Percentiles rank a stretch among this genome's conserved stretches.
phyloP scores from a whole-genome alignment of 2,888 invertebrate genomes.

The Volucella zonaria region DNA sequence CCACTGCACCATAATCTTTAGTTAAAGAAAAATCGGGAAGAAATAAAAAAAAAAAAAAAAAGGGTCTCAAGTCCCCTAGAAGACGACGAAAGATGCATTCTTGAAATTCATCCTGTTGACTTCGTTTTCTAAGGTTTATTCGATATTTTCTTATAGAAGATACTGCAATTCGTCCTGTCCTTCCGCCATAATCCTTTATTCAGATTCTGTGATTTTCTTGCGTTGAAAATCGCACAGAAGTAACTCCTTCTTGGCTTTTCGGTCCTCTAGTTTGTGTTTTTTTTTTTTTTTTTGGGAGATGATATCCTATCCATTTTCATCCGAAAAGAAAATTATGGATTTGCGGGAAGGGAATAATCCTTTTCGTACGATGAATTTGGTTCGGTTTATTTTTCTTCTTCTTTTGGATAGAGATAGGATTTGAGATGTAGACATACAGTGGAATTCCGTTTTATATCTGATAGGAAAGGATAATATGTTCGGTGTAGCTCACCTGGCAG shows the following conservation, averaged over 20 bases:
- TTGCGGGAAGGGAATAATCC: conserved; percentile 61
- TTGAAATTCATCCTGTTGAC: conserved; percentile 64
- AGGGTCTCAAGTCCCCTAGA: too few species aligned
- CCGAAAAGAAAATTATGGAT: conserved; percentile 70
- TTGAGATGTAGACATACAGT: conserved; percentile 17
- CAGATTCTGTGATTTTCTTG: conserved; percentile 63
- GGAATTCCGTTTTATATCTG: conserved; percentile 40
- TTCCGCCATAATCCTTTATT: conserved; percentile 66
- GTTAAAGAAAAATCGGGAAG: background rate
- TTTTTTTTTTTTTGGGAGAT: conserved; percentile 10
- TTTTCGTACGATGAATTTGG: conserved; percentile 54
- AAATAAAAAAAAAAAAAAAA: conserved; percentile 1
- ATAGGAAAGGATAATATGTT: conserved; percentile 22
- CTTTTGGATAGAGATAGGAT: conserved; percentile 28
- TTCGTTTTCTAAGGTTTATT: conserved; percentile 65
- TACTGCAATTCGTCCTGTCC: conserved; percentile 53
- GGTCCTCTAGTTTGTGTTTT: conserved; percentile 2
- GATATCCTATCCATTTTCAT: conserved; percentile 62
- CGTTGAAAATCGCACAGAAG: conserved; percentile 44
- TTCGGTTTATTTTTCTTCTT: conserved; percentile 48
- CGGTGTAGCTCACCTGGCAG: conserved; percentile 34
- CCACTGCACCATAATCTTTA: conserved; percentile 35
- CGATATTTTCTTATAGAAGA: conserved; percentile 47
- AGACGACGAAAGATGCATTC: conserved; percentile 42
- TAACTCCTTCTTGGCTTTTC: conserved; percentile 5